Evolutionary conservation across 2,888 invertebrate species (phyloP).

Genomic region (Halocaridina rubra): DNA sequence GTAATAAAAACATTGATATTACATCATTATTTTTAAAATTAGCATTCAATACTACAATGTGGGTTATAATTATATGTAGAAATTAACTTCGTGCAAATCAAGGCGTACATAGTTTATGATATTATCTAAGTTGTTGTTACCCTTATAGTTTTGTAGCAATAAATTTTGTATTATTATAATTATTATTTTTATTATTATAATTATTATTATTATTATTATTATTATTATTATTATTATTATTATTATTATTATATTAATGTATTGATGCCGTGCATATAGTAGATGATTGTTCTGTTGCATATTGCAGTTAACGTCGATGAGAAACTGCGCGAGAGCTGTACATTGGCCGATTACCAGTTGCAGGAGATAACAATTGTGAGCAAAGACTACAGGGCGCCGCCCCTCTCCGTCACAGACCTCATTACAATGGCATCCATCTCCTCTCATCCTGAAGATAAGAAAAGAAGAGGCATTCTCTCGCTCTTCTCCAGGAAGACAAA

Average conservation of each 20-base stretch:
- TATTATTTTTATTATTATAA: background rate
- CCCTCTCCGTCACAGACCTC: conserved; percentile 67
- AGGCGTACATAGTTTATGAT: too few relatives aligned
- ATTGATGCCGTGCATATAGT: background rate
- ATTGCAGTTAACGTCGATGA: conserved; percentile 74
- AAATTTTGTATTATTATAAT: too few relatives aligned
- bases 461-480: conserved; percentile 67
- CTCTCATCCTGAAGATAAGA: conserved; percentile 73
- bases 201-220: background rate
- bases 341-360: conserved; percentile 76
- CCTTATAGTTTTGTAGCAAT: background rate
- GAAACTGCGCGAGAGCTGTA: conserved; percentile 73
- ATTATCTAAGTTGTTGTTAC: too few relatives aligned
- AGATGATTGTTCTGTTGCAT: background rate
- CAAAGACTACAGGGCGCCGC: conserved; percentile 69
- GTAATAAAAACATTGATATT: too few relatives aligned
- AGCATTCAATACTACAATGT: too few relatives aligned
- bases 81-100: too few relatives aligned
- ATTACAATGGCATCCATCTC: conserved; percentile 65
- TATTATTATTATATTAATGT: background rate
- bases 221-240: background rate
- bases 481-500: conserved; percentile 58
- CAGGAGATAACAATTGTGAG: conserved; percentile 76
- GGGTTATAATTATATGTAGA: too few relatives aligned
- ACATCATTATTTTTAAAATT: too few relatives aligned